Evolutionary conservation across 2,797 vertebrate genomes (phyloP).

Genomic region (Pseudotriccus pelzelni): DNA sequence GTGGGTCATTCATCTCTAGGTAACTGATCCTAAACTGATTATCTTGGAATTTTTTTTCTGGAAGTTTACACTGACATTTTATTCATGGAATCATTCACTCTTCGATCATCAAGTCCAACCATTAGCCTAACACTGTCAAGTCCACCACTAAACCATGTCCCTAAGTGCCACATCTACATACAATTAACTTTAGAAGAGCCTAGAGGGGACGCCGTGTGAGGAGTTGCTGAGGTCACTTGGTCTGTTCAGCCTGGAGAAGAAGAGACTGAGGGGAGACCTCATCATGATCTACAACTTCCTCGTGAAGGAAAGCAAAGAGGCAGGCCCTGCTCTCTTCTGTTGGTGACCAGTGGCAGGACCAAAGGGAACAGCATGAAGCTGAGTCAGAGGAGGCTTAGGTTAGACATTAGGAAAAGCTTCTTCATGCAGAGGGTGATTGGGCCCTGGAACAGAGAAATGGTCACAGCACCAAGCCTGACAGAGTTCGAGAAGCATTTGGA

Average conservation of each 20-base stretch:
- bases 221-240: neutral
- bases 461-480: neutral
- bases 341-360: neutral
- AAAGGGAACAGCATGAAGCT: neutral
- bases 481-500: neutral
- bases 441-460: neutral
- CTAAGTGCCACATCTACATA: neutral
- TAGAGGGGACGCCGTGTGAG: fast-evolving
- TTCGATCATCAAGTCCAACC: neutral
- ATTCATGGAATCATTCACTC: neutral
- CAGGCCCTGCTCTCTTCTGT: neutral
- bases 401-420: neutral
- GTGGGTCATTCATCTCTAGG: neutral
- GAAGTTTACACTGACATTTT: neutral
- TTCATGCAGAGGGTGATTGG: neutral
- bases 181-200: neutral
- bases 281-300: neutral
- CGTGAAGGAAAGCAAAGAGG: neutral
- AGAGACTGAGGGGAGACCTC: neutral
- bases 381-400: neutral
- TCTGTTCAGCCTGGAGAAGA: neutral
- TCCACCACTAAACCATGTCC: neutral
- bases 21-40: neutral
- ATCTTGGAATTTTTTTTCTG: neutral
- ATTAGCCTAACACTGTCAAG: neutral